phyloP scores from a whole-genome alignment of 92 coral and sea anemone species.

The Zoanthus solanderi region DNA sequence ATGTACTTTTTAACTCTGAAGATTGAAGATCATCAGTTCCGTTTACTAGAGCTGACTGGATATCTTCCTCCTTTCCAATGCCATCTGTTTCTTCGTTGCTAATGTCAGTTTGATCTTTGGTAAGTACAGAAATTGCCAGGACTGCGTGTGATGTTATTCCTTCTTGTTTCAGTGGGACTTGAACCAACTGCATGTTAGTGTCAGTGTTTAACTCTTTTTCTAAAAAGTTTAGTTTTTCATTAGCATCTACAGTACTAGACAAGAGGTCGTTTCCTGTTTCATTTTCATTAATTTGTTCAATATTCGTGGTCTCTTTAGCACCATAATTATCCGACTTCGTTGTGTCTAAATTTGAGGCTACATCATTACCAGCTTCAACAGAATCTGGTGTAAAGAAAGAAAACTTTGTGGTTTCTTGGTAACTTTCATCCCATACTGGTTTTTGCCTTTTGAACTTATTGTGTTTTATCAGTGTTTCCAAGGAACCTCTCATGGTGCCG shows the following conservation, averaged over 20 bases:
- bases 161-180: neutral
- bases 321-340: too few relatives aligned
- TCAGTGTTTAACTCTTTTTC: neutral
- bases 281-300: neutral
- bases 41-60: neutral
- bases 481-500: neutral
- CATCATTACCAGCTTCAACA: neutral
- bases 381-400: constrained; percentile 31
- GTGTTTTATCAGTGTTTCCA: constrained; percentile 29
- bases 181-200: neutral
- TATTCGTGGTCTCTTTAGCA: neutral
- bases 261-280: too few relatives aligned
- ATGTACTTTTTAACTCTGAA: neutral
- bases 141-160: neutral
- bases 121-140: neutral
- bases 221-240: neutral
- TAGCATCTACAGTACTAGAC: neutral
- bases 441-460: neutral
- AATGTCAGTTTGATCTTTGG: neutral
- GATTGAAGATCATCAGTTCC: neutral
- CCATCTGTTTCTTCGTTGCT: too few relatives aligned
- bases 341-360: neutral
- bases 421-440: neutral
- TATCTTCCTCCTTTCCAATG: neutral
- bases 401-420: neutral